phyloP scores from a whole-genome alignment of 2,888 invertebrate genomes.

The Leptinotarsa juncta region DNA sequence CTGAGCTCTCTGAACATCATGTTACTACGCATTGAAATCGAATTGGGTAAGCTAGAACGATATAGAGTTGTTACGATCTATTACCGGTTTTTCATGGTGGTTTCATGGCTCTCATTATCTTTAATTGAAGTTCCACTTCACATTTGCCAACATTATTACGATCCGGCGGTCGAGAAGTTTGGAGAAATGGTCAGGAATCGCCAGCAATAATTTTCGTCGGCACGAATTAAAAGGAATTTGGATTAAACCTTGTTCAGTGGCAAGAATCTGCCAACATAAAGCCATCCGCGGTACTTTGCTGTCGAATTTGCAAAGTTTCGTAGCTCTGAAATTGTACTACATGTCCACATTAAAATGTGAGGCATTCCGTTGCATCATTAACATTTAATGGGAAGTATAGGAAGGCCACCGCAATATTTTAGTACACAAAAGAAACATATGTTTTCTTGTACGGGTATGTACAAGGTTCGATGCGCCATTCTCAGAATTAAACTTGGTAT shows the following conservation, averaged over 20 bases:
- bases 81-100: too few species aligned
- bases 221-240: conserved; percentile 55
- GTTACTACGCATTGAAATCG: too few species aligned
- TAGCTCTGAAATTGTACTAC: conserved; percentile 59
- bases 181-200: conserved; percentile 1
- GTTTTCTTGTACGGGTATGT: conserved; percentile 58
- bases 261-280: conserved; percentile 47
- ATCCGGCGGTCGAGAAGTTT: conserved; percentile 8
- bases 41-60: too few species aligned
- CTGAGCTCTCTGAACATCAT: too few species aligned
- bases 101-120: not conserved
- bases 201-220: conserved; percentile 47
- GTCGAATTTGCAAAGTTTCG: conserved; percentile 63
- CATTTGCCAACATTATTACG: not conserved
- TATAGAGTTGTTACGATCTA: too few species aligned
- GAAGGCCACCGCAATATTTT: conserved; percentile 58
- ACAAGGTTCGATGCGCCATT: conserved; percentile 56
- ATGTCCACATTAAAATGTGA: conserved; percentile 64
- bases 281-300: conserved; percentile 57
- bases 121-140: not conserved
- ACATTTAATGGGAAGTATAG: conserved; percentile 66
- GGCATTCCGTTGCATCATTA: conserved; percentile 65
- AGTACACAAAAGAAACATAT: conserved; percentile 64
- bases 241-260: conserved; percentile 56
- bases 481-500: conserved; percentile 51